phyloP scores from a whole-genome alignment of 2,888 invertebrate genomes.

The Cheilosia pagana region DNA sequence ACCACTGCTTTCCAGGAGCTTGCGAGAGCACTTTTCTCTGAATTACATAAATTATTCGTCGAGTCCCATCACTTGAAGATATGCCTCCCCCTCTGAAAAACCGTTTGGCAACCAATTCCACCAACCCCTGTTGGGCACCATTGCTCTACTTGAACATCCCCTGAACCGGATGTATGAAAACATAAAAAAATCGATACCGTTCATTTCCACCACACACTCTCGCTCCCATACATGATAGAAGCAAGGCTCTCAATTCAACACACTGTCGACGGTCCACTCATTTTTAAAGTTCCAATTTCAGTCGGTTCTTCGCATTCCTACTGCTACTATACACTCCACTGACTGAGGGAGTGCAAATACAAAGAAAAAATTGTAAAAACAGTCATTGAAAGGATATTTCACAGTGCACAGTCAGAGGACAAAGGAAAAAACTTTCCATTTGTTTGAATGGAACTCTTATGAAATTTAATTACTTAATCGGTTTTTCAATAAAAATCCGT shows the following conservation, averaged over 20 bases:
- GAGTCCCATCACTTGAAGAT: neutral
- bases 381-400: constrained; percentile 50
- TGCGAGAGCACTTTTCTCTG: neutral
- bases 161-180: constrained; percentile 23
- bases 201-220: constrained; percentile 58
- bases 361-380: constrained; percentile 7
- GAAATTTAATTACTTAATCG: constrained; percentile 54
- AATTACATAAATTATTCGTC: neutral
- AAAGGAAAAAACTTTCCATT: constrained; percentile 57
- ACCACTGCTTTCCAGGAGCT: no score
- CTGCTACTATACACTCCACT: neutral
- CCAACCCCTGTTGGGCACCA: constrained; percentile 36
- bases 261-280: constrained; percentile 16
- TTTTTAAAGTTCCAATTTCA: constrained; percentile 64
- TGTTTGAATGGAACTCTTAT: constrained; percentile 40
- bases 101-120: neutral
- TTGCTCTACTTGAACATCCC: constrained; percentile 14
- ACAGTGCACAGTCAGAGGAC: constrained; percentile 48
- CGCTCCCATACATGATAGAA: neutral
- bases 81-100: neutral
- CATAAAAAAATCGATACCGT: constrained; percentile 60
- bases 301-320: constrained; percentile 49
- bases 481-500: constrained; percentile 12
- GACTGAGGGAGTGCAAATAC: constrained; percentile 33
- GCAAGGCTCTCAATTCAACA: constrained; percentile 6